Base-by-base conservation (phyloP, 2,797 vertebrate genomes). In the Sciurus vulgaris region DNA sequence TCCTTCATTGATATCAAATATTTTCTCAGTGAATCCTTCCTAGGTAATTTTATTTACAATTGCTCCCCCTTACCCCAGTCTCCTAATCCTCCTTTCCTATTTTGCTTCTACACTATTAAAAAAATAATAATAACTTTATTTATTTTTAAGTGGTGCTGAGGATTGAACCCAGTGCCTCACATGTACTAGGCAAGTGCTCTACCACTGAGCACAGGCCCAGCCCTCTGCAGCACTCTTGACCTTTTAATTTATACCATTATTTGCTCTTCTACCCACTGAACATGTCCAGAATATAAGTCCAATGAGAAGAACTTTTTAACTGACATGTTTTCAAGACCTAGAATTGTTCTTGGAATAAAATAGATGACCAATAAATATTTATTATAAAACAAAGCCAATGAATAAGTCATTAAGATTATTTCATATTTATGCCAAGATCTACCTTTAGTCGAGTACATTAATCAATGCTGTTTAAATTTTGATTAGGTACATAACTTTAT, bases 361-460 rank as follows among this genome's bases (percentile, higher is more conserved):
- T 47, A 83, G 33, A 83, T 67, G n/a, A 13, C 30, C 63, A 93
- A 90, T 94, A 93, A 96, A 93, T 94, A 97, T 89, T 96, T 94
- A 94, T 92, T 77, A 91, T 47, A 61, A 69, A n/a, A 92, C 38
- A 89, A 85, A 92, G 76, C 86, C 70, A 94, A 77, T 86, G 47
- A 91, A 93, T 94, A 74, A 93, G 51, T 93, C 91, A 87, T 83
- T 81, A 59, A 74, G 38, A 87, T 93, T 67, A 93, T 96, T 93
- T 84, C 13, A 38, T 93, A 85, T 94, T 95, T 77, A 77, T 70
- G 76, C 12, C 56, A 33, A 76, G 38, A 72, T 89, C 70, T 96
- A 85, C 30, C 35, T 65, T 78, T 95, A 89, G 77, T 44, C 95
- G 49, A 89, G 92, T 91, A 82, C 33, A 85, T 87, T 82, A 73